Conservation (phyloP, 1,140 invertebrate genomes). For the Marisa cornuarietis region DNA sequence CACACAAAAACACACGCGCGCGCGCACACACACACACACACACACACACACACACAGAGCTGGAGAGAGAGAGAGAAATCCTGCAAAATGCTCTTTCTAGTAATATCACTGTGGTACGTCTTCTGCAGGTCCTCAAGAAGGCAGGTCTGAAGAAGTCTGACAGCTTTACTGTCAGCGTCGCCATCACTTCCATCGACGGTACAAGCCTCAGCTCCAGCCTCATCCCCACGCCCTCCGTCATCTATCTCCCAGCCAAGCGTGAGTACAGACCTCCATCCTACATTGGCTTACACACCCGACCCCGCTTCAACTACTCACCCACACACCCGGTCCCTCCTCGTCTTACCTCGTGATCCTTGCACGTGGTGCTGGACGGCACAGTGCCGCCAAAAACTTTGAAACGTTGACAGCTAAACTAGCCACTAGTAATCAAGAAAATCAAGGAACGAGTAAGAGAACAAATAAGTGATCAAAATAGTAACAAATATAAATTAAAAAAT, state of each 20-base stretch:
- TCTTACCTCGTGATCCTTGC: background rate
- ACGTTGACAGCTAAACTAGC: background rate
- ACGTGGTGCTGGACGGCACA: background rate
- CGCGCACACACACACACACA: too few relatives aligned
- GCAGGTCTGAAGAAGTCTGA: slow-evolving; percentile 5
- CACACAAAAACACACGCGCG: too few relatives aligned
- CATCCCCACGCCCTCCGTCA: slow-evolving; percentile 26
- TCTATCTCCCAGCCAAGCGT: slow-evolving; percentile 25
- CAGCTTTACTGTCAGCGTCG: slow-evolving; percentile 16
- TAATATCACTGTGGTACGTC: background rate
- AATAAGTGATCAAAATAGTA: too few relatives aligned
- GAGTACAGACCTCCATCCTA: background rate
- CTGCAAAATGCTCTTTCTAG: too few relatives aligned
- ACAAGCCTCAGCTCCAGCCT: slow-evolving; percentile 2
- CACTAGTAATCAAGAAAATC: too few relatives aligned
- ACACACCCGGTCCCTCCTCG: background rate
- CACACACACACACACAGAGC: too few relatives aligned
- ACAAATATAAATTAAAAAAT: too few relatives aligned
- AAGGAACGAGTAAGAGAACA: too few relatives aligned
- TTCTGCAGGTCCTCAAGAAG: background rate
- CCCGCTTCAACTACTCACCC: background rate
- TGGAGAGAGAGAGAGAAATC: too few relatives aligned
- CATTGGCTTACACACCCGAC: too few relatives aligned
- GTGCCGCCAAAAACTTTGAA: background rate
- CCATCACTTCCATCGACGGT: slow-evolving; percentile 23